phyloP scores from a whole-genome alignment of 2,113 vertebrate genomes.

The Nothobranchius furzeri region DNA sequence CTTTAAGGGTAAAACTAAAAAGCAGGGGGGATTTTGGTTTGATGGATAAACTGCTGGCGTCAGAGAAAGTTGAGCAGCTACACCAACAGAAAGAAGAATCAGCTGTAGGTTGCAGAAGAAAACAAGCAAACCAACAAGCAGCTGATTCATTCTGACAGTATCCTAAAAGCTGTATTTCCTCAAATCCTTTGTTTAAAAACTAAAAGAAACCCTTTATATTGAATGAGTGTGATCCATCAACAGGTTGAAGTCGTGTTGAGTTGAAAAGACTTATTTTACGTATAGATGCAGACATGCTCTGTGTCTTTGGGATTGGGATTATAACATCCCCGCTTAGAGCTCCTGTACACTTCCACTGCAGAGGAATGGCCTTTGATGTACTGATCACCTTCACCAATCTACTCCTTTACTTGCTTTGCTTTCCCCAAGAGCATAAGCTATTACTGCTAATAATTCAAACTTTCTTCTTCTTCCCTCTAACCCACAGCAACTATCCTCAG shows the following conservation, averaged over 20 bases:
- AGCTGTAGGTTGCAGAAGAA: slow-evolving; percentile 20
- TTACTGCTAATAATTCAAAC: not conserved
- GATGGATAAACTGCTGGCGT: slow-evolving; percentile 47
- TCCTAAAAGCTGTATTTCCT: slow-evolving; percentile 1
- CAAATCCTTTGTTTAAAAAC: not conserved
- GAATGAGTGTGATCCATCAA: no score
- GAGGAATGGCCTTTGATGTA: not conserved
- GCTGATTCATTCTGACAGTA: not conserved
- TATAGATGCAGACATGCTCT: no score
- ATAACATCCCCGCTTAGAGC: not conserved
- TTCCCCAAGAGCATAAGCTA: not conserved
- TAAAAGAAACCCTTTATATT: no score
- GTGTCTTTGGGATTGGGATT: no score
- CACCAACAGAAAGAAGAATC: not conserved
- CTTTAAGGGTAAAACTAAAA: slow-evolving; percentile 63
- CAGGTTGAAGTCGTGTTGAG: not conserved
- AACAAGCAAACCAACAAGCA: slow-evolving; percentile 15
- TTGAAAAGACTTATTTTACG: no score
- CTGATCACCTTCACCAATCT: not conserved
- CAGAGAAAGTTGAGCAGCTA: slow-evolving; percentile 4
- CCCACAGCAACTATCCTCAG: not conserved
- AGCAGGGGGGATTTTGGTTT: slow-evolving; percentile 42
- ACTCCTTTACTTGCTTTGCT: not conserved
- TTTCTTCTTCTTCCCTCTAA: not conserved
- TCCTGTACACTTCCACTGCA: no score